Base-by-base conservation (phyloP, 2,797 vertebrate genomes). In the Hydrolagus colliei region DNA sequence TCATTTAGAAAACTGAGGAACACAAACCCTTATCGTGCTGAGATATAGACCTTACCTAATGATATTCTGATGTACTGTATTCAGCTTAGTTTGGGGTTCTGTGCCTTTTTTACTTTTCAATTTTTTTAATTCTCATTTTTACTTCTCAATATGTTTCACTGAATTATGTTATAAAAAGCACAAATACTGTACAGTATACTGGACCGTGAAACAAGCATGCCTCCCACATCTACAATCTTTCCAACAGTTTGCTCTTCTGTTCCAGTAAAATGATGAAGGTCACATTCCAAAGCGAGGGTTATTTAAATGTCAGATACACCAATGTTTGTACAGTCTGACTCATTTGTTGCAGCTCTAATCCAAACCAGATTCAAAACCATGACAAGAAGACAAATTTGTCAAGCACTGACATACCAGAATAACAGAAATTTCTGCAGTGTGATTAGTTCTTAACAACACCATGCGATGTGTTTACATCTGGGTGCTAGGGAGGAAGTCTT, bases 211-310 rank as follows among this genome's bases (percentile, higher is more conserved):
- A 84, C 41, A 84, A 84, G 11, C n/a, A n/a, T 71, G 65, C 79
- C 63, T 68, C 27, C 79, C 14, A 18, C 14, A 80, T 14, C 13
- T 52, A 80, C 63, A 80, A 67, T 8, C n/a, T 71, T 41, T 68
- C 32, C 9, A 20, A 10, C 14, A 11, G 67, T 77, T 82, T 67
- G 27, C 10, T 52, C 41, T 41, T 71, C 32, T 52, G 32, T 35
- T 14, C 35, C 16, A 41, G 32, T 71, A 71, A 84, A 84, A 84
- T 32, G 52, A 52, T 68, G 65, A 35, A 84, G 79, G 79, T 71
- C 79, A 84, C 79, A 84, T 84, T 84, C 65, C 79, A 84, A 79
- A 41, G 32, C 27, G 20, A n/a, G 65, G 27, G 79, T 84, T 35
- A 71, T 71, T 84, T 84, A 71, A 71, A 71, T 68, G 65, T 84